Conservation (phyloP, 2,797 vertebrate genomes). For the Delichon dasypus region DNA sequence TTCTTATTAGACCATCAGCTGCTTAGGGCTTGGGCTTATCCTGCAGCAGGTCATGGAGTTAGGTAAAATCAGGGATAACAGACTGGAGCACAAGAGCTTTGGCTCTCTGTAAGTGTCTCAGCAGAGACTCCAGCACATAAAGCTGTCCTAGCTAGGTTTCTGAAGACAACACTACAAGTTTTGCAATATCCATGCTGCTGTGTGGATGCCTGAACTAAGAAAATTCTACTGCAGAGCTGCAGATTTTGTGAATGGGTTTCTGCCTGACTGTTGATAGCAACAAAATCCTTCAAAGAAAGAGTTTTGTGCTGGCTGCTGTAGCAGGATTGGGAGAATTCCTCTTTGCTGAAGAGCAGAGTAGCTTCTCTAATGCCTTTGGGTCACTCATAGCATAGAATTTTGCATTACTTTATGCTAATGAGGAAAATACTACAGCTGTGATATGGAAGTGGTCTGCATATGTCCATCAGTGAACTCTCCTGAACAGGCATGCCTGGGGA, state of each 20-base stretch:
- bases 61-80: not conserved
- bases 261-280: not conserved
- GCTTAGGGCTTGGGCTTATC: not conserved
- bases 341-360: not conserved
- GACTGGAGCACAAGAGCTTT: not conserved
- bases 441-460: not conserved
- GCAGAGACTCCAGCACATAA: not conserved
- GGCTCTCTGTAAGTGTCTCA: not conserved
- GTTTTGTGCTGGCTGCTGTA: not conserved
- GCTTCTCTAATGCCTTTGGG: not conserved
- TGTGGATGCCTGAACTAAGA: not conserved
- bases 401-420: not conserved
- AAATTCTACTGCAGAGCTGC: not conserved
- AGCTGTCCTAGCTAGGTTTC: not conserved
- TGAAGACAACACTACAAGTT: not conserved
- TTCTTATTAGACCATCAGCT: not conserved
- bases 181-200: not conserved
- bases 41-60: not conserved
- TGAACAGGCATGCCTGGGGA: not conserved
- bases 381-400: not conserved
- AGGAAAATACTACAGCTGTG: not conserved
- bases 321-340: not conserved
- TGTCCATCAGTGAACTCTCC: not conserved
- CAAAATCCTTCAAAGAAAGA: not conserved
- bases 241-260: not conserved